Conservation (phyloP, 2,113 vertebrate species). For the Scartelaos histophorus region DNA sequence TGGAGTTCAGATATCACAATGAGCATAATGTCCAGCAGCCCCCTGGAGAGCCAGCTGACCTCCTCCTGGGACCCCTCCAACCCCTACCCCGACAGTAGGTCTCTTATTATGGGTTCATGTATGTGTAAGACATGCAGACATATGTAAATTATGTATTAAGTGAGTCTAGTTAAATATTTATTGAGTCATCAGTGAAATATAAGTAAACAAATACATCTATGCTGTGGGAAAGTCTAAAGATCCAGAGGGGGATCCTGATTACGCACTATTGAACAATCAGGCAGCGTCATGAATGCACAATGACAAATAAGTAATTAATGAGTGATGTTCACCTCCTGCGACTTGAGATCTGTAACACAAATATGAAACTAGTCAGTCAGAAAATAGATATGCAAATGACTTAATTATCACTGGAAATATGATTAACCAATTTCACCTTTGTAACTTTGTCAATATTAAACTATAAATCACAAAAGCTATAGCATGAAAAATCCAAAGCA, state of each 20-base stretch:
- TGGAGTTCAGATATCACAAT: constrained; percentile 65
- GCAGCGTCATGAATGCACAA: background rate
- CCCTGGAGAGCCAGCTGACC: constrained; percentile 70
- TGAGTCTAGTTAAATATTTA: constrained; percentile 17
- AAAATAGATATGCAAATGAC: background rate
- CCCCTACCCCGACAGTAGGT: constrained; percentile 72
- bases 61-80: constrained; percentile 62
- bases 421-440: no score
- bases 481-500: no score
- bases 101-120: background rate
- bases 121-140: background rate
- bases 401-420: no score
- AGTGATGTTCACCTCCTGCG: constrained; percentile 24
- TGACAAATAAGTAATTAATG: constrained; percentile 24
- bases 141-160: background rate
- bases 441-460: no score
- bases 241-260: constrained; percentile 15
- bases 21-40: constrained; percentile 68
- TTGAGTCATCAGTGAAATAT: background rate
- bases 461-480: no score
- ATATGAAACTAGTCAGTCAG: constrained; percentile 11
- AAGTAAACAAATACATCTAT: no score
- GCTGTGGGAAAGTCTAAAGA: background rate
- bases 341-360: constrained; percentile 5
- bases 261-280: background rate